Evolutionary conservation across 2,888 invertebrate species (phyloP), one percentile per base, ranked within the genome.

Genomic region (Ligdia adustata): DNA sequence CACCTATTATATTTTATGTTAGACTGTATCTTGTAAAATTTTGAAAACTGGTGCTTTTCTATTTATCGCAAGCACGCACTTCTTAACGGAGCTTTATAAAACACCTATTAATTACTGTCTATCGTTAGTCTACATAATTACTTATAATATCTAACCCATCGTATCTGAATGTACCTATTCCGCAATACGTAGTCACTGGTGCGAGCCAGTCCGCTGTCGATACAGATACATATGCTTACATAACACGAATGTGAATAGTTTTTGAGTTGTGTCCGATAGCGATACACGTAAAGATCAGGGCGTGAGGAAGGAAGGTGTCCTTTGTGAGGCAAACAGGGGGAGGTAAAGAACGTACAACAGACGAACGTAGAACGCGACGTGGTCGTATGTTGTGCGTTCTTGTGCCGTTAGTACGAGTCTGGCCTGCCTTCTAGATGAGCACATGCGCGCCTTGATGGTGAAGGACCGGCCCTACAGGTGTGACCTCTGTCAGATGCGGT

Each of bases 401-500:
- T 65, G 57, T 50, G 53, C 13, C 9, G 22, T n/a, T 22, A 6
- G 18, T 4, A 18, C 18, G 4, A 22, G 22, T n/a, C 7, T 22
- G 22, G 81, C 80, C 74, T 84, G 79, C 82, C 73, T 88, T 89
- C 73, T 89, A 90, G 90, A 90, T 89, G 90, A 90, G 81, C 90
- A 90, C 87, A 85, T 84, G 86, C 90, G 82, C 75, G 87, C 90
- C 71, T 79, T 90, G 88, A 72, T 84, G 90, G 85, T 76, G 87
- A 90, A 90, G 89, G 90, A 89, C 74, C 88, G 90, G 76, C 93
- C 93, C 60, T 93, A 93, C 88, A 92, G 92, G 82, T 94, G 93
- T 80, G 92, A 92, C 66, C 84, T 93, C 74, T 94, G 93, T 81
- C 90, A 92, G 79, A 93, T 93, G 85, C 91, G 93, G 81, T 94